These are phyloP conservation scores for Eilema sororculum DNA, from an alignment of 2,888 invertebrate genomes.

Conservation along the genomic window DNA sequence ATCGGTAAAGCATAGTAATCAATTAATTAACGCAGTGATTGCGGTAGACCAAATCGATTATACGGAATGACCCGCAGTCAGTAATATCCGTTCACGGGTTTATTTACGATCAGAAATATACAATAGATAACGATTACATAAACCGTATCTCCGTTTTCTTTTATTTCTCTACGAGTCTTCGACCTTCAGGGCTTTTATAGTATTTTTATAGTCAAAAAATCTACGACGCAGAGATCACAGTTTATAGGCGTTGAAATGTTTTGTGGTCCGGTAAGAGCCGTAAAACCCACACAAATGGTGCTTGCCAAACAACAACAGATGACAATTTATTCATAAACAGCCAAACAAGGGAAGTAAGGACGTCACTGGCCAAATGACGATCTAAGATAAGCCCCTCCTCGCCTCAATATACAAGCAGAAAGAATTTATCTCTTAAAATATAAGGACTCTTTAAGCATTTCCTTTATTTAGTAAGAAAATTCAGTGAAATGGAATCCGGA, in stretches of 20 bases:
- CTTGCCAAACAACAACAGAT: conserved; percentile 32
- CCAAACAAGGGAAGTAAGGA: conserved; percentile 21
- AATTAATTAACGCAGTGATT: conserved; percentile 6
- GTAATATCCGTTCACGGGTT: conserved; percentile 10
- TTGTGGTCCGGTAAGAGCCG: conserved; percentile 36
- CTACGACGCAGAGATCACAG: conserved; percentile 23
- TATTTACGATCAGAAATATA: conserved; percentile 12
- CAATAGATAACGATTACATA: conserved; percentile 10
- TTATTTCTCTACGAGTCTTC: conserved; percentile 18
- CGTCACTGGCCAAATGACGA: conserved; percentile 30
- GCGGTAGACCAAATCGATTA: conserved; percentile 8
- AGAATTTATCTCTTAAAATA: conserved; percentile 47
- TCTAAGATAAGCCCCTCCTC: conserved; percentile 35
- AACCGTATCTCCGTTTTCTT: conserved; percentile 16
- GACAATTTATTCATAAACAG: conserved; percentile 35
- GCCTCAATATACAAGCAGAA: conserved; percentile 25
- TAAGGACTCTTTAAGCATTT: conserved; percentile 35
- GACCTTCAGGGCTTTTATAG: conserved; percentile 21
- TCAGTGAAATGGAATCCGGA: conserved; percentile 19
- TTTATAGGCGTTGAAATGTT: conserved; percentile 37
- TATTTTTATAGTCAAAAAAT: conserved; percentile 27
- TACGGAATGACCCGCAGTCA: not conserved
- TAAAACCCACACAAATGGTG: conserved; percentile 40
- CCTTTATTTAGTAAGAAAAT: conserved; percentile 27
- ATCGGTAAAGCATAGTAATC: not conserved